These are phyloP conservation scores for Bothrops jararaca DNA, from an alignment of 2,113 vertebrate species.

Conservation along the genomic window DNA sequence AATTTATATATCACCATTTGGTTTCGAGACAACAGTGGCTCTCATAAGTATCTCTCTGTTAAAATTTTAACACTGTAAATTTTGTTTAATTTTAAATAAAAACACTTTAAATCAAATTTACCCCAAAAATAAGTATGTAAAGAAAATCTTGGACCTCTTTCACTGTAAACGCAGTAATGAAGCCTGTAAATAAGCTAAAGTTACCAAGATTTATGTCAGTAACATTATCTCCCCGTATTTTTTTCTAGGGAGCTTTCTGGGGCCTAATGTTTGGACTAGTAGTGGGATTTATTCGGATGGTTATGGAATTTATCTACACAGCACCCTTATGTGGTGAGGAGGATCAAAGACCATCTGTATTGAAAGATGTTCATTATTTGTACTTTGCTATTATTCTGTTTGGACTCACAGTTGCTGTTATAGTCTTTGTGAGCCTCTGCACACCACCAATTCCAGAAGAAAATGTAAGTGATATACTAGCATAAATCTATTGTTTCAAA, in stretches of 20 bases:
- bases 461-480: constrained; percentile 70
- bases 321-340: constrained; percentile 81
- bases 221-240: constrained; percentile 3
- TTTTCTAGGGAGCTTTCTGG: constrained; percentile 92
- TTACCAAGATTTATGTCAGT: constrained; percentile 11
- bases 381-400: constrained; percentile 91
- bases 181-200: neutral
- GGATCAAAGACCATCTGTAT: constrained; percentile 78
- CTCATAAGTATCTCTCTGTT: neutral
- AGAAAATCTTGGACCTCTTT: neutral
- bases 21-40: neutral
- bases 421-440: constrained; percentile 75
- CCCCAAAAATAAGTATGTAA: neutral
- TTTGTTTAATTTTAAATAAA: neutral
- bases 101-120: neutral
- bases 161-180: neutral
- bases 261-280: constrained; percentile 85
- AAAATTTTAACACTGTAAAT: neutral
- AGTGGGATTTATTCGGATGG: constrained; percentile 79
- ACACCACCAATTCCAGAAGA: constrained; percentile 80
- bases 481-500: neutral
- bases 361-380: constrained; percentile 88
- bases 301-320: constrained; percentile 81
- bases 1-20: neutral
- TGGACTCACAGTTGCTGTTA: constrained; percentile 71